Base-by-base conservation (phyloP, 2,888 invertebrate species). In the Hermodice carunculata region DNA sequence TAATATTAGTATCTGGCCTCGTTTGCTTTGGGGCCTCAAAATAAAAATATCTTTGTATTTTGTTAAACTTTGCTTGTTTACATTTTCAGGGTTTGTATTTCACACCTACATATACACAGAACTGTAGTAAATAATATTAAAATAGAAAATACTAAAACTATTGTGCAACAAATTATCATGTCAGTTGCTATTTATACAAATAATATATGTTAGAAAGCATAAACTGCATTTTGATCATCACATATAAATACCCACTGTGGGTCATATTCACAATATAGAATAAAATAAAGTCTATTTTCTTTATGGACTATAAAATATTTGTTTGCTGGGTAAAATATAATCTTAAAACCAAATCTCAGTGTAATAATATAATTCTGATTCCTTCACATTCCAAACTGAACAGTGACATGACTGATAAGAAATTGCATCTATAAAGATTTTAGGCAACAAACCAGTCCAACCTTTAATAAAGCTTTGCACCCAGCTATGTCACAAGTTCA, bases 1-100 rank as follows among this genome's bases (percentile, higher is more conserved):
- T 74, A 74, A 54, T 40, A 40, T 54, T 59, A 59, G 32, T 46
- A 29, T 46, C 17, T 22, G 58, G 73, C 69, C 71, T 61, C 61
- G 61, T 66, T 66, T 64, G 63, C 61, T 60, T 46, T 67, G 66
- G 75, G 73, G 71, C 77, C 65, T 66, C 64, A 75, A 76, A 77
- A 76, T 75, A 77, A 76, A 77, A 76, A 75, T 73, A 71, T 73
- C 67, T 71, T 73, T 64, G 66, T 70, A 64, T 67, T 70, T n/a
- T 69, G 69, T 63, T 63, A 43, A 46, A 37, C 28, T 40, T 56
- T 56, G 48, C 49, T 54, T 63, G 60, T 52, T 52, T 60, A 63
- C 56, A 61, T 61, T 62, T 65, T 49, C 63, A 54, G 48, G 58
- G 57, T 37, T 65, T 65, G 64, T 72, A 70, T 56, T 22, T 56